Evolutionary conservation across 2,113 vertebrate species (phyloP).

Genomic region (Uropsilus gracilis): DNA sequence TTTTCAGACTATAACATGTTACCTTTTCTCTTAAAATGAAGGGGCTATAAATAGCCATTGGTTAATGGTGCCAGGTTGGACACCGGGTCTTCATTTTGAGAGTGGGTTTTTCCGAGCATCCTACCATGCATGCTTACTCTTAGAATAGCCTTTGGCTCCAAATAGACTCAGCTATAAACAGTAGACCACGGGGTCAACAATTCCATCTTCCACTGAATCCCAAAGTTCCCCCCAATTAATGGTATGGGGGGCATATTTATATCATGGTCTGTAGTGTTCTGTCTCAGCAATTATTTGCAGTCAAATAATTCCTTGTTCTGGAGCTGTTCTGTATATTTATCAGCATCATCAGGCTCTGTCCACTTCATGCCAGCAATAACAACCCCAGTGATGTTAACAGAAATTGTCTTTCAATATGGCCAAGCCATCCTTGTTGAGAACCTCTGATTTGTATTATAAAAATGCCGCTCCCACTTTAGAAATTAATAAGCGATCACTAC

Average conservation of each 20-base stretch:
- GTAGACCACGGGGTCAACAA: neutral
- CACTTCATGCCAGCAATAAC: accelerated
- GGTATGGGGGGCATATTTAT: too few relatives aligned
- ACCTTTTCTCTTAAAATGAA: slow-evolving; percentile 40
- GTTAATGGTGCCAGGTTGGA: too few relatives aligned
- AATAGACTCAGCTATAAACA: neutral
- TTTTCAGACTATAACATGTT: neutral
- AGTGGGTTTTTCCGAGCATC: neutral
- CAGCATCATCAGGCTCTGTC: neutral
- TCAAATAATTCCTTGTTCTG: neutral
- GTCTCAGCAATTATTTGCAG: neutral
- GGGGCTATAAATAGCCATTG: neutral
- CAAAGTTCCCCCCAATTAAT: too few relatives aligned
- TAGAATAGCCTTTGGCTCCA: neutral
- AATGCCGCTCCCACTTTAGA: neutral
- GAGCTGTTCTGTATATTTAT: too few relatives aligned
- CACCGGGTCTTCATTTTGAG: neutral
- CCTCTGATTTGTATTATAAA: neutral
- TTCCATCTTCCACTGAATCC: neutral
- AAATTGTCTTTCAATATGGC: neutral
- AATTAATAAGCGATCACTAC: neutral
- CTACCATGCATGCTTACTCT: accelerated
- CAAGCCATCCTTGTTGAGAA: neutral
- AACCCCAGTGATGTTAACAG: accelerated
- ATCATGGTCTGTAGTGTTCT: neutral